phyloP scores from a whole-genome alignment of 1,140 invertebrate species.

The Bombus turneri region DNA sequence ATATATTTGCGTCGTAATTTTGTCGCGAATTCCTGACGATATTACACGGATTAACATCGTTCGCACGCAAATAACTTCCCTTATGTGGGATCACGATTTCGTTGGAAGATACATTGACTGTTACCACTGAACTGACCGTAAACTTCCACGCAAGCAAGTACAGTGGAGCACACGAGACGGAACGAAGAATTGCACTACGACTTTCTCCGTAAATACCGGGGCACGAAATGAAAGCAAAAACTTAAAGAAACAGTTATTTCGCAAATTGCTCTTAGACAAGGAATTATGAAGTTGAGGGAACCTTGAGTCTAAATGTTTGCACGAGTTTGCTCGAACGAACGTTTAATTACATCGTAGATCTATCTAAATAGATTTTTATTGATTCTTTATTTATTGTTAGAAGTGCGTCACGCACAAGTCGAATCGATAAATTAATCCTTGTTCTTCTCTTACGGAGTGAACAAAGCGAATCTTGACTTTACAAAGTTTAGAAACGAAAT shows the following conservation, averaged over 20 bases:
- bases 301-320: background rate
- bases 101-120: background rate
- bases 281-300: background rate
- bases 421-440: background rate
- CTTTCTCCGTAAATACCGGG: background rate
- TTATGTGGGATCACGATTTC: background rate
- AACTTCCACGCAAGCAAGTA: background rate
- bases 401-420: background rate
- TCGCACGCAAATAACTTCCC: constrained; percentile 17
- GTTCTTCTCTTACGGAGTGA: background rate
- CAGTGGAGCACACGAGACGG: background rate
- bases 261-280: background rate
- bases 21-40: background rate
- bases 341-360: too few relatives aligned
- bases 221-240: background rate
- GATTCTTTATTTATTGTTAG: too few relatives aligned
- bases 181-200: background rate
- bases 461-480: background rate
- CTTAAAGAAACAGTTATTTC: background rate
- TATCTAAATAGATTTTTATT: too few relatives aligned
- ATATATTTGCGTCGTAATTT: constrained; percentile 21
- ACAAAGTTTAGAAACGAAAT: background rate
- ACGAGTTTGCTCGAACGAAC: background rate
- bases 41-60: background rate
- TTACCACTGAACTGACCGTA: constrained; percentile 5